phyloP scores from a whole-genome alignment of 2,888 invertebrate genomes.

The Lasioglossum zephyrum region DNA sequence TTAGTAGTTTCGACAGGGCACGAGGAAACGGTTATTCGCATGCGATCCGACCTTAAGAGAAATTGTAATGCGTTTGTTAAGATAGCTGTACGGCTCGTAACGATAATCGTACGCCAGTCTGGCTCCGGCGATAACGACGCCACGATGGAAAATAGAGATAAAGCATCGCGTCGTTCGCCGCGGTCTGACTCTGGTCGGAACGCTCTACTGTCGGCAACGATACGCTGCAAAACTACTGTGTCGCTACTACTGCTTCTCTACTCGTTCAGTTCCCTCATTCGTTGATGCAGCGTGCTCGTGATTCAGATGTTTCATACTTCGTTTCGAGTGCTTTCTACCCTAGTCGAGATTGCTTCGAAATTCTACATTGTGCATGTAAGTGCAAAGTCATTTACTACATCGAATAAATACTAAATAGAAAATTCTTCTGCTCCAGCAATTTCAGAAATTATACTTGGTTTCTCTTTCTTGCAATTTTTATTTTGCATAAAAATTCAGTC shows the following conservation, averaged over 20 bases:
- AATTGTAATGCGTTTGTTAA: slow-evolving; percentile 51
- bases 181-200: neutral
- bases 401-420: too few species aligned
- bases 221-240: neutral
- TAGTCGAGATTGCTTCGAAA: neutral
- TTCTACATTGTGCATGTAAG: too few species aligned
- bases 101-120: slow-evolving; percentile 39
- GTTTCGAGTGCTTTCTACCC: neutral
- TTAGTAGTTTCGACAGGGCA: neutral
- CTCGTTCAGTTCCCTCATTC: neutral
- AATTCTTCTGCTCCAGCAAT: too few species aligned
- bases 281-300: neutral
- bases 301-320: neutral
- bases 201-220: neutral
- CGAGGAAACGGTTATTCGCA: neutral
- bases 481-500: too few species aligned
- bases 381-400: too few species aligned
- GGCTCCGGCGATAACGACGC: slow-evolving; percentile 41
- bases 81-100: slow-evolving; percentile 33
- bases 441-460: too few species aligned
- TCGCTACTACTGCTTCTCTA: neutral
- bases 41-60: slow-evolving; percentile 25
- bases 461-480: too few species aligned
- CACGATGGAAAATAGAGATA: slow-evolving; percentile 42
- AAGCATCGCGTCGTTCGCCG: slow-evolving; percentile 17